Evolutionary conservation across 30 jellyfish, hydroid and myxozoan species (phyloP), one percentile per base, ranked within the genome.

Genomic region (Aurelia aurita): DNA sequence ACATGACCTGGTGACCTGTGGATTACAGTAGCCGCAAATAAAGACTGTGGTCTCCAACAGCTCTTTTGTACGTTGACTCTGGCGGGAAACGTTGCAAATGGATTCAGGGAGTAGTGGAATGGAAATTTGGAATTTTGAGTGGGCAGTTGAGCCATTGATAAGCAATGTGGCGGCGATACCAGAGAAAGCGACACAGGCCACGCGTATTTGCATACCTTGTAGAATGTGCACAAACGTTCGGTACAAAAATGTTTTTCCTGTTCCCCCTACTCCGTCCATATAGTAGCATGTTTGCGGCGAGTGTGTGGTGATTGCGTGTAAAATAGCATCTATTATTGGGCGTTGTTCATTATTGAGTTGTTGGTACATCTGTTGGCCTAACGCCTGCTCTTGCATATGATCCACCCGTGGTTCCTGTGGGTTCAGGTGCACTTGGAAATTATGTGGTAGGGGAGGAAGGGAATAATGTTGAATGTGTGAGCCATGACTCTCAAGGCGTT

Each of bases 231-330:
- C 82, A 20, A 69, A n/a, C 8, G 82, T 31, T 22, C 28, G 28
- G 49, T 63, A 68, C 44, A 88, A 63, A 72, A 60, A 87, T 26
- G 96, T 87, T 69, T 75, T 87, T 13, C 91, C 85, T 35, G 87
- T 44, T 13, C 92, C 92, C 11, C 77, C 92, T 0, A 83, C 34
- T 0, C 88, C 88, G 55, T 74, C 86, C 21, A 49, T 25, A 74
- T 46, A 34, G 61, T 3, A 69, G 71, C 85, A 73, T 21, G 18
- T 76, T 15, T 62, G 29, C 2, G 60, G 54, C 3, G 80, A 16
- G 5, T 35, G 29, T 2, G 80, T 62, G 25, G 32, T 22, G 27
- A 79, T 29, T 6, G 90, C 90, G 29, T 79, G 21, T 66, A 79
- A 19, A 21, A 79, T 25, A 9, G 90, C 31, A 32, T 79, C 51